Evolutionary conservation across 2,113 vertebrate genomes (phyloP).

Genomic region (Catagonus wagneri): DNA sequence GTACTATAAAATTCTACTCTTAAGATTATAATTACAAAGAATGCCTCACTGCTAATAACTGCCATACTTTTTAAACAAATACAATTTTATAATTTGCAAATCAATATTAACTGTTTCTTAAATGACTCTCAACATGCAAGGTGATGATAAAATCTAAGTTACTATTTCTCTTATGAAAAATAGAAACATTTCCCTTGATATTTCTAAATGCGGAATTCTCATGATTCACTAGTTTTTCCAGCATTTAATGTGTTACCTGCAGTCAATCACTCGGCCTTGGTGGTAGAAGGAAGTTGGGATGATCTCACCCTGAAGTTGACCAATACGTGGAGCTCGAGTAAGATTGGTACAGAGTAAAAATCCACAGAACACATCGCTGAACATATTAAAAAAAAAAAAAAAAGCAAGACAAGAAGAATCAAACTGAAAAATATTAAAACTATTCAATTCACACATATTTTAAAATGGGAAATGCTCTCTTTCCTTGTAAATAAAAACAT

Average conservation of each 20-base stretch:
- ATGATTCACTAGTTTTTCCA: not conserved
- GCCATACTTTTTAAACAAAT: constrained; percentile 13
- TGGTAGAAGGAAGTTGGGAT: constrained; percentile 97
- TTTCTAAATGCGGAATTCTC: constrained; percentile 1
- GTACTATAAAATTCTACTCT: not conserved
- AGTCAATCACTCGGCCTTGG: constrained; percentile 96
- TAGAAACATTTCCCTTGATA: not conserved
- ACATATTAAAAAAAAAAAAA: constrained; percentile 57
- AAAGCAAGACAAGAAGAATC: not conserved
- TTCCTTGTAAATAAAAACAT: not conserved
- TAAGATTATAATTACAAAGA: constrained; percentile 16
- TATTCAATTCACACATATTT: not conserved
- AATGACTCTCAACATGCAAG: not conserved
- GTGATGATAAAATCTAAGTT: not conserved
- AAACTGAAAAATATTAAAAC: not conserved
- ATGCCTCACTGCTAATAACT: not conserved
- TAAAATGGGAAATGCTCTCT: not conserved
- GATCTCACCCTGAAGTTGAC: constrained; percentile 95
- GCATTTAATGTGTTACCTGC: constrained; percentile 90
- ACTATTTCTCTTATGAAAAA: not conserved
- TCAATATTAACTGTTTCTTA: not conserved
- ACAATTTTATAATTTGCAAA: constrained; percentile 43
- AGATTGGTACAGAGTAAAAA: constrained; percentile 97
- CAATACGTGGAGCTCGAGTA: constrained; percentile 93
- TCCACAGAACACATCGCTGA: constrained; percentile 98